Percentiles rank a stretch among this genome's conserved stretches.
These are phyloP conservation scores for Leptothorax acervorum DNA, from an alignment of 2,888 invertebrate genomes.

Conservation along the genomic window DNA sequence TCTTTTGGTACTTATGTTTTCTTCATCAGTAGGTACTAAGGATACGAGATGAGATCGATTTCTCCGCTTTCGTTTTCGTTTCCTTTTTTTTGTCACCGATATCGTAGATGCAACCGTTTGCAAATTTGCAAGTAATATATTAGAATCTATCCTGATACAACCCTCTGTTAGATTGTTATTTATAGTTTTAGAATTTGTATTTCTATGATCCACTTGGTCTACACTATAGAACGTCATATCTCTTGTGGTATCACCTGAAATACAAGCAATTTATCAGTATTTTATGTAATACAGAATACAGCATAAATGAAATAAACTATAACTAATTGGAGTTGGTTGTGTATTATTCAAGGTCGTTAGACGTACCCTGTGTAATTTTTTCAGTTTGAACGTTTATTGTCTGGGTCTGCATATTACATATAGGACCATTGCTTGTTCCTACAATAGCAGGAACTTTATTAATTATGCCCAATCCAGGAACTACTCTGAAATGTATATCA, in stretches of 20 bases:
- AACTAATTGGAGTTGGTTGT: background rate
- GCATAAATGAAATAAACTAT: slow-evolving; percentile 3
- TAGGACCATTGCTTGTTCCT: background rate
- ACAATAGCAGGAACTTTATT: background rate
- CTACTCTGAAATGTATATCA: slow-evolving; percentile 69
- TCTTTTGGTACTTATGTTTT: slow-evolving; percentile 63
- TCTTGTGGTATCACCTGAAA: slow-evolving; percentile 49
- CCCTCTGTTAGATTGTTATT: slow-evolving; percentile 60
- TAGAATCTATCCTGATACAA: slow-evolving; percentile 45
- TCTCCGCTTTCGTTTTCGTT: slow-evolving; percentile 69
- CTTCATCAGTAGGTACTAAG: background rate
- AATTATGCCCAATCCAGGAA: slow-evolving; percentile 70
- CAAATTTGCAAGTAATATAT: slow-evolving; percentile 46
- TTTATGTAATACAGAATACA: background rate
- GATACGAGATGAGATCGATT: background rate
- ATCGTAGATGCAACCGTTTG: too few species aligned
- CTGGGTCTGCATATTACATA: slow-evolving; percentile 11
- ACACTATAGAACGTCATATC: slow-evolving; percentile 65
- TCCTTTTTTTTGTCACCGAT: slow-evolving; percentile 56
- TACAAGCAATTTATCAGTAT: background rate
- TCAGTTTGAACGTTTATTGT: background rate
- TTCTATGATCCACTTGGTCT: slow-evolving; percentile 56
- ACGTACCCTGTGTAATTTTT: background rate
- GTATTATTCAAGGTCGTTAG: background rate
- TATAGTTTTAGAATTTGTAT: slow-evolving; percentile 60